Conservation (phyloP, 2,113 vertebrate genomes). For the Amblyornis subalaris region DNA sequence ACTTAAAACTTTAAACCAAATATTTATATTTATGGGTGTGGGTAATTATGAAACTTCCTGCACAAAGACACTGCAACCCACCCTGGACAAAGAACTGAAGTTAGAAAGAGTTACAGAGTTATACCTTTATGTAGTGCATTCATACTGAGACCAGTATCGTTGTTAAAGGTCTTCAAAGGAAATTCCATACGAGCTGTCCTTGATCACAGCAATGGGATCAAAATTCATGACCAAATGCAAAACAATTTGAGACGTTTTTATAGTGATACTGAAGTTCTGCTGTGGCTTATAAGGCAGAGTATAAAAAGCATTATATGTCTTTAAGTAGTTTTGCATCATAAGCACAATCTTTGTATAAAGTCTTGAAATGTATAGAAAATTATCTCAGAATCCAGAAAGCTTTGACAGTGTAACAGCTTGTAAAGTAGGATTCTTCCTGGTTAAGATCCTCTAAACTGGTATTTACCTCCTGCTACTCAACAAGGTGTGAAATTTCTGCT, state of each 20-base stretch:
- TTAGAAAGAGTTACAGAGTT: neutral
- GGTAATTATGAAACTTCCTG: neutral
- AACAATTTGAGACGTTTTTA: neutral
- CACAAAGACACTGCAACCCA: neutral
- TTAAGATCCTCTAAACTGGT: neutral
- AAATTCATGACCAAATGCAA: neutral
- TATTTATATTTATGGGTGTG: neutral
- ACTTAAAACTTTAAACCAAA: neutral
- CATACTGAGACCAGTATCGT: neutral
- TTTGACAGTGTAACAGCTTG: neutral
- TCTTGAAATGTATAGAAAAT: neutral
- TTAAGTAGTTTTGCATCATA: neutral
- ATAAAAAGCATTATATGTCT: neutral
- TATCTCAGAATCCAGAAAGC: neutral
- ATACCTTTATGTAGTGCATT: neutral
- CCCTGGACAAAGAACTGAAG: neutral
- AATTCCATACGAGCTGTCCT: neutral
- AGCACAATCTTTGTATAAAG: neutral
- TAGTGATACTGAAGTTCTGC: neutral
- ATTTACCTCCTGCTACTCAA: neutral
- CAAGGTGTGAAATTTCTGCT: neutral
- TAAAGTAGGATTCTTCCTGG: neutral
- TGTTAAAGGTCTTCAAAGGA: neutral
- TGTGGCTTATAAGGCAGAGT: neutral
- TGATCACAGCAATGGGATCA: neutral